phyloP scores from a whole-genome alignment of 2,113 vertebrate genomes.

The Myiagra hebetior region DNA sequence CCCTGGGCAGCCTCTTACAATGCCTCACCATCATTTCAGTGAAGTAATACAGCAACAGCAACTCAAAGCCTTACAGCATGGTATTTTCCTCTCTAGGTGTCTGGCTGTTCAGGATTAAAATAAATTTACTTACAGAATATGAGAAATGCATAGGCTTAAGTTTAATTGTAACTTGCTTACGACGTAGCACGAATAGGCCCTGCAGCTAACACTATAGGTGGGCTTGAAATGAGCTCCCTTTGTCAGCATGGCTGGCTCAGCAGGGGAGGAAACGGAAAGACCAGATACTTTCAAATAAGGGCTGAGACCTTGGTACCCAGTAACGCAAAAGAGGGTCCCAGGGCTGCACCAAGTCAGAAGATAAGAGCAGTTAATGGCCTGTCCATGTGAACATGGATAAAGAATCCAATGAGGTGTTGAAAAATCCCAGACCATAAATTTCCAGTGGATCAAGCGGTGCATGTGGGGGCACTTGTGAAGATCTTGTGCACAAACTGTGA shows the following conservation, averaged over 20 bases:
- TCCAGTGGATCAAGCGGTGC: neutral
- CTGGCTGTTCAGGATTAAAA: neutral
- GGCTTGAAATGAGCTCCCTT: neutral
- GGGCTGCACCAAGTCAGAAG: neutral
- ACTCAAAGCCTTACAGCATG: neutral
- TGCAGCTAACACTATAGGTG: neutral
- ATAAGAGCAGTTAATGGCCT: neutral
- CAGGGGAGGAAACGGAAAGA: neutral
- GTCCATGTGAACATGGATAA: neutral
- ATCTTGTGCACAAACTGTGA: neutral
- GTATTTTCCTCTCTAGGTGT: neutral
- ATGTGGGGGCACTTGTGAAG: accelerated
- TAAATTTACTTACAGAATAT: neutral
- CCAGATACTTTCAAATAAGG: neutral
- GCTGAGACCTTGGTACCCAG: neutral
- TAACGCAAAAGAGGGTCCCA: neutral
- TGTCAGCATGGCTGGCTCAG: neutral
- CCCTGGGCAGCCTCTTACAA: neutral
- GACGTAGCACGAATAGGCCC: accelerated
- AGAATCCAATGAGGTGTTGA: neutral
- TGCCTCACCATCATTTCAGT: neutral
- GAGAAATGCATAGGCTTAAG: neutral
- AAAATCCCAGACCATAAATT: neutral
- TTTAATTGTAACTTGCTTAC: neutral
- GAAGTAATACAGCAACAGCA: neutral